Percentiles rank a stretch among this genome's conserved stretches.
Evolutionary conservation across 2,888 invertebrate genomes (phyloP).

Genomic region (Drosophila macrothrix): DNA sequence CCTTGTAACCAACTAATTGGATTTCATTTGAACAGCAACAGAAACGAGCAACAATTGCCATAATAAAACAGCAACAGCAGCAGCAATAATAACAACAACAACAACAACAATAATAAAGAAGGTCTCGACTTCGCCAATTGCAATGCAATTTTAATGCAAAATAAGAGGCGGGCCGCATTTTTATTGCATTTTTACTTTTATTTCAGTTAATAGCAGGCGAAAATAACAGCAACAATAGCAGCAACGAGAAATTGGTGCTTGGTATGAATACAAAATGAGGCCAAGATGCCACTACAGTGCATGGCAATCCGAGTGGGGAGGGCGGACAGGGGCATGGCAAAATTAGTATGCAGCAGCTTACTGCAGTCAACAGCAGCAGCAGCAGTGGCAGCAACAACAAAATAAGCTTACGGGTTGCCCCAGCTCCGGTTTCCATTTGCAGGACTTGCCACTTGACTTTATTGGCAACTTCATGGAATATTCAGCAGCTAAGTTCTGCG

Average conservation of each 20-base stretch:
- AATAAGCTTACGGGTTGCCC: conserved; percentile 9
- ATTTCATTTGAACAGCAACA: conserved; percentile 74
- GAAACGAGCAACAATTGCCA: conserved; percentile 59
- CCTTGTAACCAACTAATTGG: conserved; percentile 78
- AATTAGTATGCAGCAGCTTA: conserved; percentile 78
- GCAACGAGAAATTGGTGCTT: conserved; percentile 81
- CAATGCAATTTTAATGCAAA: conserved; percentile 83
- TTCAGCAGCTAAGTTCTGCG: conserved; percentile 75
- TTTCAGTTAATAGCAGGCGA: conserved; percentile 74
- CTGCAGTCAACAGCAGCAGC: conserved; percentile 66
- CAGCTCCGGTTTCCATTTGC: conserved; percentile 40
- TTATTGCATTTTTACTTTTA: conserved; percentile 78
- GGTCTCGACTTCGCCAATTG: conserved; percentile 70
- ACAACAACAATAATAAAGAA: conserved; percentile 34
- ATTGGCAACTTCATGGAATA: conserved; percentile 83
- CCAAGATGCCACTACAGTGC: conserved; percentile 75
- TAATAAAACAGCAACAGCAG: conserved; percentile 61
- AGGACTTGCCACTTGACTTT: conserved; percentile 81
- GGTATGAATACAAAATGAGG: conserved; percentile 83
- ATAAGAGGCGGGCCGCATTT: conserved; percentile 73
- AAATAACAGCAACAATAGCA: conserved; percentile 38
- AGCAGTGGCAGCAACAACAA: conserved; percentile 21
- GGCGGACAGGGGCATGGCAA: conserved; percentile 14
- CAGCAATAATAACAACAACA: conserved; percentile 23
- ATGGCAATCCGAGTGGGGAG: conserved; percentile 1